Percentiles rank a stretch among this genome's conserved stretches.
phyloP scores from a whole-genome alignment of 2,888 invertebrate species.

The Gymnoscelis rufifasciata region DNA sequence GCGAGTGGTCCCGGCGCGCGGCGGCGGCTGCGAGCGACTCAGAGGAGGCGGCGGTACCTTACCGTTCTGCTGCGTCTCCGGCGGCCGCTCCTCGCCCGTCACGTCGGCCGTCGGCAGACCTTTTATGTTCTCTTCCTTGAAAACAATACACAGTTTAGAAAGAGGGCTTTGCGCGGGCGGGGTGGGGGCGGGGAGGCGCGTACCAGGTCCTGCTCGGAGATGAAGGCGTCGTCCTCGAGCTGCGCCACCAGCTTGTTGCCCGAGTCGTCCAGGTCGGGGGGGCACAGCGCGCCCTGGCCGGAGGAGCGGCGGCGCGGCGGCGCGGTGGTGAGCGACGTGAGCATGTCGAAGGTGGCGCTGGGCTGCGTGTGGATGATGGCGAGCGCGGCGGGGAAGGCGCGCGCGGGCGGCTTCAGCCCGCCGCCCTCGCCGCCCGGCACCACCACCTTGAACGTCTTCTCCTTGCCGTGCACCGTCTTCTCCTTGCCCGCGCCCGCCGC shows the following conservation, averaged over 20 bases:
- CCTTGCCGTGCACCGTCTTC: slow-evolving; percentile 75
- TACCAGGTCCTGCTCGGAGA: slow-evolving; percentile 75
- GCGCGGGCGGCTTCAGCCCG: slow-evolving; percentile 64
- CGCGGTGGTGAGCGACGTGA: slow-evolving; percentile 74
- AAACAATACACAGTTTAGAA: slow-evolving; percentile 12
- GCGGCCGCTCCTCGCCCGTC: slow-evolving; percentile 59
- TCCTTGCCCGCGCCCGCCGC: slow-evolving; percentile 66
- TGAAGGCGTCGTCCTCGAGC: slow-evolving; percentile 74
- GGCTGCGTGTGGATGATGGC: slow-evolving; percentile 77
- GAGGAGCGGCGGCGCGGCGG: slow-evolving; percentile 72
- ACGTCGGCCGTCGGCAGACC: slow-evolving; percentile 54
- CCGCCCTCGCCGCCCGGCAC: slow-evolving; percentile 62
- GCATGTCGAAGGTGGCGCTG: slow-evolving; percentile 75
- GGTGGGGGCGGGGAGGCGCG: slow-evolving; percentile 20
- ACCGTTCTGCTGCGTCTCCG: slow-evolving; percentile 46
- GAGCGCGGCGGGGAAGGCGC: slow-evolving; percentile 67
- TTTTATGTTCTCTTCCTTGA: slow-evolving; percentile 72
- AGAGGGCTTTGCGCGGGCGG: not conserved
- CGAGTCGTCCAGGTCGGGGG: slow-evolving; percentile 72
- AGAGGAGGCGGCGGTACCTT: not conserved
- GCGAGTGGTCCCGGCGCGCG: no score
- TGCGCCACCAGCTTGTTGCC: slow-evolving; percentile 74
- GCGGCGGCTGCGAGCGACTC: no score
- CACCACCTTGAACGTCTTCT: slow-evolving; percentile 76
- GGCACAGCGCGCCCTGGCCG: slow-evolving; percentile 64